Evolutionary conservation across 2,888 invertebrate species (phyloP), one percentile per base, ranked within the genome.

Genomic region (Aricia artaxerxes): DNA sequence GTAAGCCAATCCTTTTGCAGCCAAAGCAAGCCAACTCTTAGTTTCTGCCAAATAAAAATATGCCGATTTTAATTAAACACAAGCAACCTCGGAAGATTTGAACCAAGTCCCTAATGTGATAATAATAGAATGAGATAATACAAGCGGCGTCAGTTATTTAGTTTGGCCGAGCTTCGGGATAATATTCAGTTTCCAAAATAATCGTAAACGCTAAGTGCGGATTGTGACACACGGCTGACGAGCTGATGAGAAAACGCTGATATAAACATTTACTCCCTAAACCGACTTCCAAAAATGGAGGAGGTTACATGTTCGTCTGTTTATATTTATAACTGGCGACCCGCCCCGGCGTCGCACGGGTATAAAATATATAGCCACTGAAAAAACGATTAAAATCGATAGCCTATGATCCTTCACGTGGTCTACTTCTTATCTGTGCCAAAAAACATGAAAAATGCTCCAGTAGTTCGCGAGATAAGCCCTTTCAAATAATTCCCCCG

Each of bases 141-240:
- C 69, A 35, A 69, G 69, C 35, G 69, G 13, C 13, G 38, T 69
- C 35, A 69, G 13, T 69, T 69, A 69, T 69, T 69, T 69, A 75
- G 75, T 75, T 75, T 44, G 75, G 75, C 73, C 73, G 44, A 9
- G 40, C 31, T 53, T 53, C 80, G 61, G 82, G 82, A 82, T 83
- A 81, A 83, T 83, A 82, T 82, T 82, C 79, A 80, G 78, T 81
- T 83, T 80, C 81, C 83, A 81, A 84, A 85, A 86, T 84, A 83
- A 83, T 85, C 83, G 82, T 82, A 81, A 82, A 80, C 79, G 80
- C 80, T 83, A 83, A 84, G 81, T 82, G 81, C 57, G 79, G 49
- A 49, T 9, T 81, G 69, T 79, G 82, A 84, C 81, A 84, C 78
- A 85, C 81, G 82, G 76, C 0, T 1, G 1, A 9, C 13, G 13